Evolutionary conservation across 2,888 invertebrate species (phyloP).

Genomic region (Synergus laeviventris): DNA sequence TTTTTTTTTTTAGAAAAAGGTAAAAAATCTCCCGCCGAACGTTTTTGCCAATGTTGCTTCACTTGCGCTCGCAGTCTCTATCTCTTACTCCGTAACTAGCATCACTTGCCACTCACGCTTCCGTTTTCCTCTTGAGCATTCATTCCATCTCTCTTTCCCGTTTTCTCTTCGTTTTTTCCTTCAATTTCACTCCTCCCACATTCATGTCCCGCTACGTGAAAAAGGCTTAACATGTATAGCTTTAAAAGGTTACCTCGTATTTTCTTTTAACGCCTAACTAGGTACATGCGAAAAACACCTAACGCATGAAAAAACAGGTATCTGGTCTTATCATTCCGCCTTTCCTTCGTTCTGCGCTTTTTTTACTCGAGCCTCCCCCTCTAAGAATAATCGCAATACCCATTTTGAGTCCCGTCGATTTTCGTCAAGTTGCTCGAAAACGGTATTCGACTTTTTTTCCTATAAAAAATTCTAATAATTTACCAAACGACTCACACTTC

Average conservation of each 20-base stretch:
- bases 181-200: slow-evolving; percentile 35
- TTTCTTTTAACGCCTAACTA: slow-evolving; percentile 61
- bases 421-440: slow-evolving; percentile 36
- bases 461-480: slow-evolving; percentile 40
- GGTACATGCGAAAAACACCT: slow-evolving; percentile 65
- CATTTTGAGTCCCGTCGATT: slow-evolving; percentile 25
- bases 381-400: slow-evolving; percentile 26
- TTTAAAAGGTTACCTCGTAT: slow-evolving; percentile 58
- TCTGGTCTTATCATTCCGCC: slow-evolving; percentile 54
- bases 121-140: slow-evolving; percentile 34
- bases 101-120: slow-evolving; percentile 33
- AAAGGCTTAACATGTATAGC: slow-evolving; percentile 57
- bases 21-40: slow-evolving; percentile 62
- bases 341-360: slow-evolving; percentile 51
- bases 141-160: slow-evolving; percentile 30
- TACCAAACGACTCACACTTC: slow-evolving; percentile 29
- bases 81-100: slow-evolving; percentile 35
- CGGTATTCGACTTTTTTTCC: slow-evolving; percentile 39
- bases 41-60: slow-evolving; percentile 38
- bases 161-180: slow-evolving; percentile 13
- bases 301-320: slow-evolving; percentile 65
- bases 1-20: slow-evolving; percentile 63
- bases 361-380: slow-evolving; percentile 29
- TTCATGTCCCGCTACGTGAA: slow-evolving; percentile 52
- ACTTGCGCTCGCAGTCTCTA: slow-evolving; percentile 33